These are phyloP conservation scores for Drosophila anceps DNA, from an alignment of 2,888 invertebrate species.

Conservation along the genomic window DNA sequence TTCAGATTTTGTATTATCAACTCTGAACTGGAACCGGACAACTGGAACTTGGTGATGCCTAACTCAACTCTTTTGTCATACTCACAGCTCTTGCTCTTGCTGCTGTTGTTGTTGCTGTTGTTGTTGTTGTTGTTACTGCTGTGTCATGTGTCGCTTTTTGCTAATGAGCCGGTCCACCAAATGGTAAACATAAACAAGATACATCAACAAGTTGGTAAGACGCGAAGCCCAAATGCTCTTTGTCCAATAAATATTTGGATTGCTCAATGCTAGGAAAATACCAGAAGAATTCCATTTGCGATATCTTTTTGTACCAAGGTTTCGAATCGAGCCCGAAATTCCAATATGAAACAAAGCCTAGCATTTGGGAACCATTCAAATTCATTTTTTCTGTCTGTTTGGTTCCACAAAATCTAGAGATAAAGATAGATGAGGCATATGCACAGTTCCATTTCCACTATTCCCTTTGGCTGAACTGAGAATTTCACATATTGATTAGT, in stretches of 20 bases:
- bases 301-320: background rate
- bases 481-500: background rate
- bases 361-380: background rate
- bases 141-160: conserved; percentile 62
- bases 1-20: conserved; percentile 14
- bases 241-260: conserved; percentile 41
- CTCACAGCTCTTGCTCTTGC: conserved; percentile 16
- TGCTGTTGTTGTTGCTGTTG: conserved; percentile 13
- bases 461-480: background rate
- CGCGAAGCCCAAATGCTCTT: conserved; percentile 44
- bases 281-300: background rate
- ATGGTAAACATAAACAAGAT: conserved; percentile 35
- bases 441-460: background rate
- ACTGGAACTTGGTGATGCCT: conserved; percentile 42
- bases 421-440: background rate
- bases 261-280: conserved; percentile 7
- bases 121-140: conserved; percentile 41
- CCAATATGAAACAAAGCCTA: background rate
- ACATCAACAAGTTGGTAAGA: conserved; percentile 50
- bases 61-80: conserved; percentile 24
- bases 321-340: background rate
- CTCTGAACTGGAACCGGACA: conserved; percentile 19
- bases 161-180: conserved; percentile 61
- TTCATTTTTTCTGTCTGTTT: background rate
- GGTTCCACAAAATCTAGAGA: background rate